Evolutionary conservation across 1,140 invertebrate genomes (phyloP).

Genomic region (Heliconius hermathena): DNA sequence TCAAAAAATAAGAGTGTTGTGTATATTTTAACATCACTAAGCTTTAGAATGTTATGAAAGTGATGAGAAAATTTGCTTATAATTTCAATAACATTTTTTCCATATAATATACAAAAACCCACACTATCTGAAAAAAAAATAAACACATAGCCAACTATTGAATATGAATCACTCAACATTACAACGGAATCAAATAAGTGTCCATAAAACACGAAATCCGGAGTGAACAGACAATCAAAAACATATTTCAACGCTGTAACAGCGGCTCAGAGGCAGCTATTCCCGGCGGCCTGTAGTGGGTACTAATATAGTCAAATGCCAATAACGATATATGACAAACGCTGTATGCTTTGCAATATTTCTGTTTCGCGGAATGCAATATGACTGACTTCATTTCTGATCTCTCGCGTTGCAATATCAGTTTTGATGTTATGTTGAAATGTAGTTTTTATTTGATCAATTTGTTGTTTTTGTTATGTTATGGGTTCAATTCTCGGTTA

Average conservation of each 20-base stretch:
- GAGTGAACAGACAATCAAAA: constrained; percentile 5
- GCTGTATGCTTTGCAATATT: constrained; percentile 46
- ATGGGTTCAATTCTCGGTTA: not conserved
- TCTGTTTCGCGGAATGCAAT: constrained; percentile 52
- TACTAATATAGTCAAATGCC: constrained; percentile 28
- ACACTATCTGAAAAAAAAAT: not conserved
- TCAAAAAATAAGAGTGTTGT: too few relatives aligned
- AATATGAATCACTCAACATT: not conserved
- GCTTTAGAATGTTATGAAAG: too few relatives aligned
- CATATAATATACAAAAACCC: too few relatives aligned
- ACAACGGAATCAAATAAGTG: not conserved
- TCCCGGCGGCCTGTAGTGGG: not conserved
- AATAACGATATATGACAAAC: constrained; percentile 51
- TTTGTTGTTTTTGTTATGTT: not conserved
- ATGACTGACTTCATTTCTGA: constrained; percentile 49
- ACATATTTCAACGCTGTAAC: not conserved
- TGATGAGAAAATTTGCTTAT: too few relatives aligned
- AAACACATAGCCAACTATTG: not conserved
- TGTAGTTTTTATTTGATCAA: not conserved
- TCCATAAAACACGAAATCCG: not conserved
- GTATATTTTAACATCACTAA: too few relatives aligned
- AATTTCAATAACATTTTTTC: too few relatives aligned
- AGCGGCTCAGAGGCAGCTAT: not conserved
- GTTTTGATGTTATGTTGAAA: constrained; percentile 15
- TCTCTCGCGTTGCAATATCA: constrained; percentile 21